Percentiles rank a stretch among this genome's conserved stretches.
Conservation (phyloP, 2,888 invertebrate genomes). For the Sphaerophoria taeniata region DNA sequence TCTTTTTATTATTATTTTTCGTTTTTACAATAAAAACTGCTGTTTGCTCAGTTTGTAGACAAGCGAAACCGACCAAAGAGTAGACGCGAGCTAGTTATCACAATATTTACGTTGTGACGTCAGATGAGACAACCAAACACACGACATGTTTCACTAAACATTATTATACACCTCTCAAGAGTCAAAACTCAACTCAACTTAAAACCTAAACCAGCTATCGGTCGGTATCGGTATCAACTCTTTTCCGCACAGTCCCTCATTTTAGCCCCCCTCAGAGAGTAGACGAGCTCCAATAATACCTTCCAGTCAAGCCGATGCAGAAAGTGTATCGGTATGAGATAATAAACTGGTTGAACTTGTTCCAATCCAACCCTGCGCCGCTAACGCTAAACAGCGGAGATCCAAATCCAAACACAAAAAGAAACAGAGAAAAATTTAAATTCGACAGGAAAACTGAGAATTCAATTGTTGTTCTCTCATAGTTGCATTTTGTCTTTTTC, state of each 20-base stretch:
- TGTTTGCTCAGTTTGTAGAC: constrained; percentile 16
- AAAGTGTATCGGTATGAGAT: constrained; percentile 71
- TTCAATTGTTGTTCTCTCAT: constrained; percentile 34
- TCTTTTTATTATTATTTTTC: background rate
- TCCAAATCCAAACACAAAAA: constrained; percentile 18
- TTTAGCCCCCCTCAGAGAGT: background rate
- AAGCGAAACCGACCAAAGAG: background rate
- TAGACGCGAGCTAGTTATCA: constrained; percentile 55
- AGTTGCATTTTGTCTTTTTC: constrained; percentile 33
- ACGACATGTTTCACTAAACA: constrained; percentile 33
- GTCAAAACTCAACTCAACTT: background rate
- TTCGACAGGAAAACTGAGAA: constrained; percentile 34
- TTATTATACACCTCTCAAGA: background rate
- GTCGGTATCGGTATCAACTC: constrained; percentile 19
- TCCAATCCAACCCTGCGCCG: constrained; percentile 30
- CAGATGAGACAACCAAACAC: constrained; percentile 28
- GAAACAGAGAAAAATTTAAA: constrained; percentile 23
- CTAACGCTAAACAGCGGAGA: constrained; percentile 23
- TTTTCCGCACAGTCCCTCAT: background rate
- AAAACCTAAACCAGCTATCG: constrained; percentile 28
- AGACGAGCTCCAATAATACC: background rate
- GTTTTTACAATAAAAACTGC: background rate
- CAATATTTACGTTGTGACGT: constrained; percentile 62
- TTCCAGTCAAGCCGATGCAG: constrained; percentile 41
- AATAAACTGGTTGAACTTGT: constrained; percentile 73